Percentiles rank a stretch among this genome's conserved stretches.
Evolutionary conservation across 2,888 invertebrate species (phyloP).

Genomic region (Megaustenia siamemsis): DNA sequence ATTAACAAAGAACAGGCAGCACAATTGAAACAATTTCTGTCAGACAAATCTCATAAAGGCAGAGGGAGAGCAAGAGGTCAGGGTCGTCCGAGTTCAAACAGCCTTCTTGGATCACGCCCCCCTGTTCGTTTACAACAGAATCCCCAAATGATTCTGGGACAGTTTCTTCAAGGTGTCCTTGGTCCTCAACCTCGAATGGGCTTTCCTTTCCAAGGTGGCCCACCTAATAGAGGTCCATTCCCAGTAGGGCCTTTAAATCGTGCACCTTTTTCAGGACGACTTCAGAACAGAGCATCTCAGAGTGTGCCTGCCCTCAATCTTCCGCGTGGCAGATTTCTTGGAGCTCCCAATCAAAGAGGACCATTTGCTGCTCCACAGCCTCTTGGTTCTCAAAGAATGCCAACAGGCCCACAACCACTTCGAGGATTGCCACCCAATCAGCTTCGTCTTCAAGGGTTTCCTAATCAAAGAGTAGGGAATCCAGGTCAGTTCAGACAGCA

Average conservation of each 20-base stretch:
- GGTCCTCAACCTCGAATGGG: slow-evolving; percentile 22
- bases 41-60: slow-evolving; percentile 39
- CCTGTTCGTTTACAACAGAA: neutral
- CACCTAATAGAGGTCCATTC: slow-evolving; percentile 39
- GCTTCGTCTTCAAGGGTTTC: neutral
- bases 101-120: slow-evolving; percentile 3
- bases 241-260: slow-evolving; percentile 13
- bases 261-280: neutral
- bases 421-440: neutral
- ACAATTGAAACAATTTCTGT: slow-evolving; percentile 45
- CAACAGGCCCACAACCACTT: neutral
- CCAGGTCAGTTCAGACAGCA: slow-evolving; percentile 21
- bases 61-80: slow-evolving; percentile 18
- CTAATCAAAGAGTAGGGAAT: slow-evolving; percentile 23
- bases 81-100: slow-evolving; percentile 30
- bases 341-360: slow-evolving; percentile 10
- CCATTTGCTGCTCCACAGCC: slow-evolving; percentile 5
- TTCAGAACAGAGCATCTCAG: slow-evolving; percentile 11
- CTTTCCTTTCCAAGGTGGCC: slow-evolving; percentile 13
- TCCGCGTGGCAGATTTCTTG: slow-evolving; percentile 34
- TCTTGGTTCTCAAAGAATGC: slow-evolving; percentile 18
- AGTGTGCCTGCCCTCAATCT: neutral
- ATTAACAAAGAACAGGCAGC: slow-evolving; percentile 49
- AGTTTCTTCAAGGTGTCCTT: neutral
- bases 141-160: slow-evolving; percentile 6